These are phyloP conservation scores for Eudorcas thomsonii DNA, from an alignment of 2,113 vertebrate species.

Conservation along the genomic window DNA sequence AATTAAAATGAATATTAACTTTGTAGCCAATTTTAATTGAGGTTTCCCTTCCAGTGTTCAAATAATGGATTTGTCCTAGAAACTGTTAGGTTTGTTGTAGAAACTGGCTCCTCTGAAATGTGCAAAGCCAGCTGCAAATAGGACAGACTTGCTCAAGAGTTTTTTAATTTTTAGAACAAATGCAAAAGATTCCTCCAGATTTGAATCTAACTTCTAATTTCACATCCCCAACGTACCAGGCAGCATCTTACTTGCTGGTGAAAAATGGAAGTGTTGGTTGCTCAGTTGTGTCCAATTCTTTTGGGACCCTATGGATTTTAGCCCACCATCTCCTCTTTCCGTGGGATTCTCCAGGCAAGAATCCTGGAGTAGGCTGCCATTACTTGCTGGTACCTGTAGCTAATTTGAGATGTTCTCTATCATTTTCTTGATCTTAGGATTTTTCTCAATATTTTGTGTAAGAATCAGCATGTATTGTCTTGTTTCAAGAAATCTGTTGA, in stretches of 20 bases:
- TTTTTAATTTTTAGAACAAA: neutral
- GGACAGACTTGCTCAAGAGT: neutral
- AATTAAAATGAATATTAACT: conserved; percentile 47
- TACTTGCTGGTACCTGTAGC: neutral
- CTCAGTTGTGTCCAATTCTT: neutral
- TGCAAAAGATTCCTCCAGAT: neutral
- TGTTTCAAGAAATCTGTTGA: neutral
- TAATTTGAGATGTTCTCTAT: neutral
- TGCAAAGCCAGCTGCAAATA: conserved; percentile 16
- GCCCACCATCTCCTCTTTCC: neutral
- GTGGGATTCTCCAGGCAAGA: neutral
- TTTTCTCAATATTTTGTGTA: neutral
- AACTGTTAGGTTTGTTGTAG: neutral
- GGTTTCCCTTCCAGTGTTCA: conserved; percentile 21
- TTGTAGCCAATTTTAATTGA: conserved; percentile 12
- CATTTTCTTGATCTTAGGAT: neutral
- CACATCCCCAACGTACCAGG: neutral
- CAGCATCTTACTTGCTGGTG: neutral
- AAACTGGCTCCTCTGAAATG: neutral
- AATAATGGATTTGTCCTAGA: conserved; percentile 12
- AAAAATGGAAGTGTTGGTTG: neutral
- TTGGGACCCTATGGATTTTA: neutral
- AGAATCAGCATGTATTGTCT: neutral
- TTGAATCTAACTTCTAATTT: neutral
- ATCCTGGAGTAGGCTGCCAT: neutral